Conservation (phyloP, 2,888 invertebrate genomes). For the Ectobius pallidus region DNA sequence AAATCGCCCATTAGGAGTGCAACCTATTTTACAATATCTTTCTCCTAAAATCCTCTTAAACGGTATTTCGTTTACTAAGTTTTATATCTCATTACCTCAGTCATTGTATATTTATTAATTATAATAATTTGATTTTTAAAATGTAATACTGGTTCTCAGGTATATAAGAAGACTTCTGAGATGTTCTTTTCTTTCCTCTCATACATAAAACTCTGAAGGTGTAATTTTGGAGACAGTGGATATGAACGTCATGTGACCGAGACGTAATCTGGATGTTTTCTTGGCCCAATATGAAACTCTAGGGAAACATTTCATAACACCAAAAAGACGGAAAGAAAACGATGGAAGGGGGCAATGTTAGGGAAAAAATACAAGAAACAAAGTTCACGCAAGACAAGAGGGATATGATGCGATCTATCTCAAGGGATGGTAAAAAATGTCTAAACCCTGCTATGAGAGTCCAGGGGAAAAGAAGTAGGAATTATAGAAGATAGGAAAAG, state of each 20-base stretch:
- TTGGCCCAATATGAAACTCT: conserved; percentile 20
- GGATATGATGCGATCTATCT: conserved; percentile 21
- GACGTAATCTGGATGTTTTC: conserved; percentile 21
- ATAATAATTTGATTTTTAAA: too few species aligned
- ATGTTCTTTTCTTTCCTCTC: too few species aligned
- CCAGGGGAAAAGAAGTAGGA: not conserved
- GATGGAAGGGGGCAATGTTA: conserved; percentile 13
- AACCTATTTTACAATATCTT: too few species aligned
- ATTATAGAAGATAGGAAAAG: not conserved
- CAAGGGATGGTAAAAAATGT: conserved; percentile 13
- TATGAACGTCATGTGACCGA: not conserved
- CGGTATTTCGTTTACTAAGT: too few species aligned
- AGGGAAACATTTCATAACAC: conserved; percentile 27
- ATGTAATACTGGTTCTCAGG: too few species aligned
- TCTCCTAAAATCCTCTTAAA: too few species aligned
- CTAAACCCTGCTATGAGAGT: not conserved
- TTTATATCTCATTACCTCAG: too few species aligned
- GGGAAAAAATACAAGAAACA: conserved; percentile 19
- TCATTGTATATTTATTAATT: too few species aligned
- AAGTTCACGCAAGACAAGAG: conserved; percentile 13
- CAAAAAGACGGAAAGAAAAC: conserved; percentile 14
- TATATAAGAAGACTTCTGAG: too few species aligned
- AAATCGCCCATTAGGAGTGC: too few species aligned
- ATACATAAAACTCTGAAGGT: not conserved
- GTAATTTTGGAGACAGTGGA: not conserved